Base-by-base conservation (phyloP, 2,113 vertebrate genomes). In the Bubo bubo region DNA sequence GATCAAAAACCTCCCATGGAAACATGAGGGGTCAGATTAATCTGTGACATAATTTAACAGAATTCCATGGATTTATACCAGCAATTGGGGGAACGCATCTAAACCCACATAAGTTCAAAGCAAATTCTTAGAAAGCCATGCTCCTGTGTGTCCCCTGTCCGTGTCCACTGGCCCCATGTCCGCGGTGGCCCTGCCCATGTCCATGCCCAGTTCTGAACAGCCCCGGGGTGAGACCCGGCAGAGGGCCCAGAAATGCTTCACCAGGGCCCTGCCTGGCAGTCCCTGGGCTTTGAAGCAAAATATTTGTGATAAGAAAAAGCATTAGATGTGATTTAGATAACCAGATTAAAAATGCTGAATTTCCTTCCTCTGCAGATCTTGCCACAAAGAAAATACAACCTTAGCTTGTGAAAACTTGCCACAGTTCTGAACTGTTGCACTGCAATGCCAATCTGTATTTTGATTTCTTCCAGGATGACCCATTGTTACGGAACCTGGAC, bases 271-370 rank as follows among this genome's bases (percentile, higher is more conserved):
- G 53, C n/a, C 73, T 80, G 90, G 79, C 18, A 79, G 55, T 45
- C 41, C 39, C 27, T 62, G 37, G 58, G 23, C 68, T 77, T 32
- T 43, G 15, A 45, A 58, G 83, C 87, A 83, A 94, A 94, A 93
- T 83, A 55, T 59, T 95, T 58, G 58, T 34, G 21, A 53, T 72
- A 83, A 83, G 91, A 95, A 91, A 95, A 96, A 58, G 59, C 22
- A 6, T 52, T 81, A 71, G 84, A 63, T 91, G 84, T 85, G 94
- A 84, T 88, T 96, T 90, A 93, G 88, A 97, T 76, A 80, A 56
- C 55, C 86, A 95, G 84, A 85, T 94, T 62, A 34, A 94, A 95
- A 96, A 76, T 94, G 91, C 86, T 97, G 91, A 60, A 37, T 95
- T 97, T 95, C 92, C 91, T 95, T 86, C 95, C 91, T 88, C 83